A percentile compares a stretch with the other conserved stretches of the same genome.
These are phyloP conservation scores for Mamestra configurata DNA, from an alignment of 1,140 invertebrate species.

Conservation along the genomic window DNA sequence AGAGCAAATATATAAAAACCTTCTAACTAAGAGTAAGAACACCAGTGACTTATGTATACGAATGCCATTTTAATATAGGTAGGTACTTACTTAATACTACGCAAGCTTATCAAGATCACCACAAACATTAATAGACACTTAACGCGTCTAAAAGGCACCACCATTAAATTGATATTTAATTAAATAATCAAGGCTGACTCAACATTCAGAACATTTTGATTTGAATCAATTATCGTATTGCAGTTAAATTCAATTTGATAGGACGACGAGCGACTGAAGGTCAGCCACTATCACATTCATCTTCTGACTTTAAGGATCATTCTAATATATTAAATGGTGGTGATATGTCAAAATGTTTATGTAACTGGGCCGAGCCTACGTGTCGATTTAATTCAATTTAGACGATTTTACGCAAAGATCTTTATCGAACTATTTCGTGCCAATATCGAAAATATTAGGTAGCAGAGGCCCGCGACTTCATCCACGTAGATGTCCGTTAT, in stretches of 20 bases:
- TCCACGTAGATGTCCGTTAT: too few relatives aligned
- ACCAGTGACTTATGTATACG: too few relatives aligned
- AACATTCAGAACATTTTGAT: not conserved
- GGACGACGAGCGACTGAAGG: not conserved
- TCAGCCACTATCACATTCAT: constrained; percentile 4
- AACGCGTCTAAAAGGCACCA: too few relatives aligned
- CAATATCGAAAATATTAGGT: not conserved
- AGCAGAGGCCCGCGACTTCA: too few relatives aligned
- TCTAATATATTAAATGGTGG: not conserved
- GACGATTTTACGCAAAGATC: not conserved
- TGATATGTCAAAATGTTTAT: not conserved
- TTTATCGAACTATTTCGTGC: not conserved
- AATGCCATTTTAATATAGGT: too few relatives aligned
- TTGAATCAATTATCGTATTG: not conserved
- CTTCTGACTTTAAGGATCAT: not conserved
- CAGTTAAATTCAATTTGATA: not conserved
- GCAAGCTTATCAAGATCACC: not conserved
- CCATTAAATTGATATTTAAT: not conserved
- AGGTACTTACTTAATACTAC: too few relatives aligned
- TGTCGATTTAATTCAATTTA: not conserved
- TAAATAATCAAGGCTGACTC: not conserved
- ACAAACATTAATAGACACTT: too few relatives aligned
- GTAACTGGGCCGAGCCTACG: constrained; percentile 9
- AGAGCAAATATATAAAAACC: too few relatives aligned
- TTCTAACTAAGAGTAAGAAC: too few relatives aligned